Evolutionary conservation across 1,140 invertebrate genomes (phyloP), one percentile per base, ranked within the genome.

Genomic region (Orius insidiosus): DNA sequence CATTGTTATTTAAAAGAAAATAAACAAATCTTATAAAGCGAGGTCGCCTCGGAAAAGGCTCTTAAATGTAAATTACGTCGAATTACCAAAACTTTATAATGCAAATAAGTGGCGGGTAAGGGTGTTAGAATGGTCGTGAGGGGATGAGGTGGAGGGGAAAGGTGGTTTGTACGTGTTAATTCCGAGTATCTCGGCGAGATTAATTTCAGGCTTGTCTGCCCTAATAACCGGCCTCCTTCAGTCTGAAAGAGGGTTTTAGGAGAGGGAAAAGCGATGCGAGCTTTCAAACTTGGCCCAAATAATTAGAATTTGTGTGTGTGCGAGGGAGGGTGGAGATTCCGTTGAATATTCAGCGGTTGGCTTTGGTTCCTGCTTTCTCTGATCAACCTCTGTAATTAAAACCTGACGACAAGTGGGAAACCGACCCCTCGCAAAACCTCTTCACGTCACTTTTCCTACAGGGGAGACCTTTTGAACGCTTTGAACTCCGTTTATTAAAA

Each of bases 111-210:
- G 13, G 7, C 16, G 9, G 5, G 5, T 19, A 14, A n/a, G n/a
- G n/a, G n/a, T n/a, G n/a, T n/a, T n/a, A n/a, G n/a, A n/a, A n/a
- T n/a, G n/a, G n/a, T n/a, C n/a, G n/a, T n/a, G n/a, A n/a, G n/a
- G n/a, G n/a, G n/a, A n/a, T n/a, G n/a, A n/a, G n/a, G n/a, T n/a
- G n/a, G n/a, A n/a, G n/a, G n/a, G n/a, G n/a, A n/a, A n/a, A n/a
- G n/a, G n/a, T n/a, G n/a, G n/a, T n/a, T 5, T 41, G 39, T 18
- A 41, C 39, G 39, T 41, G 39, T 41, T 41, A 41, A 41, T 41
- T 41, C 39, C 16, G 39, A 41, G 39, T 15, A 41, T 19, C 39
- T 41, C 16, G 24, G 39, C 24, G 39, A 41, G 39, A 41, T 41
- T 41, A 41, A 41, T 41, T 41, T 41, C 39, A 19, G 18, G 5